Conservation (phyloP, 2,797 vertebrate genomes). For the Silurus aristotelis region DNA sequence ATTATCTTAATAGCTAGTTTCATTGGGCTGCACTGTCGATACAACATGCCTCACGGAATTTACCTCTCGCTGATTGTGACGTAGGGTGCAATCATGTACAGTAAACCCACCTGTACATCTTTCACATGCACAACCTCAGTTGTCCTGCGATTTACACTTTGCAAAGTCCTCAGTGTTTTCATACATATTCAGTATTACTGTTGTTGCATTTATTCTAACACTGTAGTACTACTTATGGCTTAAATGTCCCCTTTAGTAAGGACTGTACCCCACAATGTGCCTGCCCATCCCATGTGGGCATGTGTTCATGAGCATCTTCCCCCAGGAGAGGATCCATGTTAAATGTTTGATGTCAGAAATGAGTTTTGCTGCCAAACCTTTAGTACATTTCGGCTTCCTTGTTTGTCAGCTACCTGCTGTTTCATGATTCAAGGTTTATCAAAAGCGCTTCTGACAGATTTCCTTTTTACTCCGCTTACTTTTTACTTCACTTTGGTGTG, state of each 20-base stretch:
- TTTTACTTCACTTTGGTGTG: slow-evolving; percentile 61
- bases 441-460: slow-evolving; percentile 72
- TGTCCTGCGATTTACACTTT: slow-evolving; percentile 1
- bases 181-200: not conserved
- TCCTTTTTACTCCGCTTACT: slow-evolving; percentile 71
- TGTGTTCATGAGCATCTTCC: slow-evolving; percentile 64
- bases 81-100: slow-evolving; percentile 32
- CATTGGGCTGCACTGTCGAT: slow-evolving; percentile 23
- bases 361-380: slow-evolving; percentile 78
- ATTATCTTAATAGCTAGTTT: slow-evolving; percentile 38
- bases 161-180: not conserved
- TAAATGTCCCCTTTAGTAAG: slow-evolving; percentile 48
- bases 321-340: slow-evolving; percentile 76
- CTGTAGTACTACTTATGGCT: slow-evolving; percentile 27
- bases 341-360: slow-evolving; percentile 80
- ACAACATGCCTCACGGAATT: slow-evolving; percentile 22
- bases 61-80: slow-evolving; percentile 30
- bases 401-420: slow-evolving; percentile 84
- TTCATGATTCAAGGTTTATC: slow-evolving; percentile 78
- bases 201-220: not conserved
- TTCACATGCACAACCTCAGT: not conserved
- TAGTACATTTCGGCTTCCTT: slow-evolving; percentile 72
- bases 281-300: slow-evolving; percentile 57
- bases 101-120: slow-evolving; percentile 31
- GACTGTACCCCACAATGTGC: slow-evolving; percentile 33